Percentiles rank a stretch among this genome's conserved stretches.
Evolutionary conservation across 2,888 invertebrate genomes (phyloP).

Genomic region (Caenorhabditis virilis): DNA sequence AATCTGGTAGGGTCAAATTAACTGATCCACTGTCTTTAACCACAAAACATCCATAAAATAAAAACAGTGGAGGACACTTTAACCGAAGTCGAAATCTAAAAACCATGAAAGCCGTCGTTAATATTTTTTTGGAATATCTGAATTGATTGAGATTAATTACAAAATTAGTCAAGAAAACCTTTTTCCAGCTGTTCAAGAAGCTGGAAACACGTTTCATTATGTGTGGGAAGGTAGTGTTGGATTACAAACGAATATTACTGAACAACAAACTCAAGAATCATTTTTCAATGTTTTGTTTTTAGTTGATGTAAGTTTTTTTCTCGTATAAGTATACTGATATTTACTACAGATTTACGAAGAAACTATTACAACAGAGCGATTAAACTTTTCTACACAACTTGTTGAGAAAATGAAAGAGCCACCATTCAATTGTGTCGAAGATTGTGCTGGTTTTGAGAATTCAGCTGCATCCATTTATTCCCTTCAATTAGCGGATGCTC

Average conservation of each 20-base stretch:
- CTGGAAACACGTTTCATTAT: conserved; percentile 19
- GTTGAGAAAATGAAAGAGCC: conserved; percentile 44
- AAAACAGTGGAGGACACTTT: too few relatives aligned
- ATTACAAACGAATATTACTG: not conserved
- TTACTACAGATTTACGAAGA: not conserved
- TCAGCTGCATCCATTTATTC: conserved; percentile 26
- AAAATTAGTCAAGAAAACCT: not conserved
- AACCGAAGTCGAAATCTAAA: not conserved
- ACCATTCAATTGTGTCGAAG: conserved; percentile 51
- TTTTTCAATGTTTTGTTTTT: conserved; percentile 21
- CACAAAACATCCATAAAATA: too few relatives aligned
- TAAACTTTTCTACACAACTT: conserved; percentile 47
- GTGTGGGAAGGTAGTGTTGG: conserved; percentile 13
- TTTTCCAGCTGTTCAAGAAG: conserved; percentile 25
- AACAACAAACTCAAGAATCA: conserved; percentile 7
- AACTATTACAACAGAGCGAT: conserved; percentile 28
- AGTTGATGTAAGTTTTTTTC: conserved; percentile 18
- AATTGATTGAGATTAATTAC: not conserved
- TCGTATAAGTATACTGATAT: not conserved
- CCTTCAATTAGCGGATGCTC: conserved; percentile 36
- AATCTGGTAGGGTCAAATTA: too few relatives aligned
- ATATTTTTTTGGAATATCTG: too few relatives aligned
- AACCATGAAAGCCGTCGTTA: not conserved
- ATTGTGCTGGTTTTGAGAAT: conserved; percentile 18
- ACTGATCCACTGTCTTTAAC: too few relatives aligned